Percentiles rank a stretch among this genome's conserved stretches.
These are phyloP conservation scores for Barnardius zonarius DNA, from an alignment of 2,113 vertebrate species.

Conservation along the genomic window DNA sequence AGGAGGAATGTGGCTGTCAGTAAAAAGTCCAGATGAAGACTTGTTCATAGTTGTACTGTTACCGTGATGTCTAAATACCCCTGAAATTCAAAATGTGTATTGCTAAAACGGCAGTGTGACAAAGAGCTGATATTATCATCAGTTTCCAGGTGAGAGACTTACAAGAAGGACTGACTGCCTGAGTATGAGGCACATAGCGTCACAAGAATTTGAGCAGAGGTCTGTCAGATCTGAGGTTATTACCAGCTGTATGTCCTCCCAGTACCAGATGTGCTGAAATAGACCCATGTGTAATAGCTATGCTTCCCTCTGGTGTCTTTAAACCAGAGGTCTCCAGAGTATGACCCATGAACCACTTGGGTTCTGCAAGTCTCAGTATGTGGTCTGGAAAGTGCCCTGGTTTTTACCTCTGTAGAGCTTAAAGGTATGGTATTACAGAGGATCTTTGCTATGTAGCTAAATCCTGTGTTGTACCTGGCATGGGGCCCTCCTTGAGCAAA, in stretches of 20 bases:
- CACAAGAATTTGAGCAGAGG: background rate
- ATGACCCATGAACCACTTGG: background rate
- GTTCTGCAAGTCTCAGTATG: background rate
- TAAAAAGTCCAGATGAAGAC: background rate
- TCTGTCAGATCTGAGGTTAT: background rate
- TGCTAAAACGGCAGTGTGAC: background rate
- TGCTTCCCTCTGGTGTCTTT: background rate
- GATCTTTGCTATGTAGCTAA: background rate
- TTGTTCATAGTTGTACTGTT: background rate
- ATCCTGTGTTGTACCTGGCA: background rate
- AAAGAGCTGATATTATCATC: background rate
- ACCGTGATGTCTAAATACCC: background rate
- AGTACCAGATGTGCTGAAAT: background rate
- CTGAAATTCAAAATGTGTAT: background rate
- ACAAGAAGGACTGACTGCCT: background rate
- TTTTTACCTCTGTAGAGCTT: background rate
- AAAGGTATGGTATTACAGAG: background rate
- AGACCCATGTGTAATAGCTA: background rate
- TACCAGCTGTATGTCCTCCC: background rate
- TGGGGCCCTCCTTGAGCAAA: slow-evolving; percentile 22
- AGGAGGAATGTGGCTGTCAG: background rate
- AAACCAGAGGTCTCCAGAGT: background rate
- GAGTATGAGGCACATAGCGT: background rate
- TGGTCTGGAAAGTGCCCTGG: background rate
- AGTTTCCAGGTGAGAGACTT: background rate